These are phyloP conservation scores for Zosterops hypoxanthus DNA, from an alignment of 2,113 vertebrate species.

Conservation along the genomic window DNA sequence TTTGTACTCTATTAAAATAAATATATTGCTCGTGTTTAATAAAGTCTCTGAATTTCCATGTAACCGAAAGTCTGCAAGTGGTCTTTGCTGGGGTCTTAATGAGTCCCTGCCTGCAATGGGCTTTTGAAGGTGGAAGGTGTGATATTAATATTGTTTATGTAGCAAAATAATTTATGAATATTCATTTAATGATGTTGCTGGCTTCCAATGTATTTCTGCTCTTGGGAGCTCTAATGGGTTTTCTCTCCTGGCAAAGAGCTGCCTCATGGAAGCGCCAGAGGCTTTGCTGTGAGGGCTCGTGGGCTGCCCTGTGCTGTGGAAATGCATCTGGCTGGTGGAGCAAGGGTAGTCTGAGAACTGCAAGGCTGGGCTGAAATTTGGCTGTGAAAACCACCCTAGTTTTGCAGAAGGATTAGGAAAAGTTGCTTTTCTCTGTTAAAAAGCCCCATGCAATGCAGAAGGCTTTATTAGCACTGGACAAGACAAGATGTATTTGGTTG, in stretches of 20 bases:
- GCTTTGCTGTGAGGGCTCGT: fast-evolving
- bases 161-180: conserved; percentile 58
- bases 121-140: conserved; percentile 57
- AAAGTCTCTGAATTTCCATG: background rate
- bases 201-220: background rate
- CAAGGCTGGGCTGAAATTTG: background rate
- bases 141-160: conserved; percentile 3
- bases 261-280: background rate
- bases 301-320: background rate
- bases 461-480: background rate
- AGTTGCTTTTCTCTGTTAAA: background rate
- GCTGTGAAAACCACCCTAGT: background rate
- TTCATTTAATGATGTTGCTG: background rate
- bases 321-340: background rate
- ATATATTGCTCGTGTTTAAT: conserved; percentile 46
- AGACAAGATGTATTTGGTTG: background rate
- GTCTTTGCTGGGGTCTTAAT: conserved; percentile 11
- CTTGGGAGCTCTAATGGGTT: background rate
- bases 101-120: background rate
- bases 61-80: background rate
- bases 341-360: background rate
- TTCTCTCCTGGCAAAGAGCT: background rate
- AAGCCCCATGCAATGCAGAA: background rate
- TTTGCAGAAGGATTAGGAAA: background rate
- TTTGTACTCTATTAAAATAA: conserved; percentile 62